Base-by-base conservation (phyloP, 2,888 invertebrate genomes). In the Camponotus fellah region DNA sequence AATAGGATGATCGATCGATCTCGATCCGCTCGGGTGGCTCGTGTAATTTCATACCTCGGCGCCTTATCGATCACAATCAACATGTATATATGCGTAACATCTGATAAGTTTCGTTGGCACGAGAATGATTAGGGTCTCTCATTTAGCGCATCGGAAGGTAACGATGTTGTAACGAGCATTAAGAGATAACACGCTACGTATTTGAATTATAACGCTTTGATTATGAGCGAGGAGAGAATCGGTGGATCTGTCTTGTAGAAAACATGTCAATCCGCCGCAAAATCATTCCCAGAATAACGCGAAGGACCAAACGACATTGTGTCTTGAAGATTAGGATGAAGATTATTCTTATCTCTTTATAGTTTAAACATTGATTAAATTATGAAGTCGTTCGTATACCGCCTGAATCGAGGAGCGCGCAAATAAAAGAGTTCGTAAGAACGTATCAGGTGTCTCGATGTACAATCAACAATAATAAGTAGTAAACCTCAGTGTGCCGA, bases 81-180 rank as follows among this genome's bases (percentile, higher is more conserved):
- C 8, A 53, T 85, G 83, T 85, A 84, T 76, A 80, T 87, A 87
- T 9, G 66, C 72, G 64, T 88, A 89, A 86, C 66, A 53, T 53
- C 69, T 56, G 87, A 87, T 86, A 87, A 87, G 74, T 82, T 66
- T 74, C 82, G 79, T 83, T 83, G 60, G 32, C 53, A 74, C 75
- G 43, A 69, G 72, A 49, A 71, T 88, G 74, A 76, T 37, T 84
- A 85, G 88, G 83, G 84, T 71, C 53, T 53, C 53, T 53, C 83
- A 82, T 82, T 87, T 75, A 82, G 49, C 69, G 60, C 80, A n/a
- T 62, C 34, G 60, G 6, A 37, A 53, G 12, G 37, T 9, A 26
- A 26, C 26, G 26, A 34, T 58, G 40, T 49, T 49, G n/a, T 60
- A 68, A 77, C 6, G 56, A 9, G 6, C 26, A 8, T 34, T n/a